Evolutionary conservation across 2,797 vertebrate species (phyloP), one percentile per base, ranked within the genome.

Genomic region (Diplodus puntazzo): DNA sequence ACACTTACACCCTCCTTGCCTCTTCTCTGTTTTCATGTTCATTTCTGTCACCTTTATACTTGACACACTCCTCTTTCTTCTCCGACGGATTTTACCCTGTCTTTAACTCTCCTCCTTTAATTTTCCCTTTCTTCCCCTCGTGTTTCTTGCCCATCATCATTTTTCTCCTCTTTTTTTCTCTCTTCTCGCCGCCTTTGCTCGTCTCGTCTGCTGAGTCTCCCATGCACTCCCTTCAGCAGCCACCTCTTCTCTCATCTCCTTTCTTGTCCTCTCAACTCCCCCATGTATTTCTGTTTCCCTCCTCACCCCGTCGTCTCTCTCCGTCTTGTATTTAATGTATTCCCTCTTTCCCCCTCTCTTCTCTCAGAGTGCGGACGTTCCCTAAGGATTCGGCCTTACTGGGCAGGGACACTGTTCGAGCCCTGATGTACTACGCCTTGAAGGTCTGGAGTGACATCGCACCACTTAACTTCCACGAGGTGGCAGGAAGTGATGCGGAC

Each of bases 391-490:
- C 97, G 0, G 94, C 96, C 0, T 57, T 92, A 11, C 91, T 99
- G 85, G 97, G 97, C 80, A 95, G 96, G 0, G 98, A 99, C 94
- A 99, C 98, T 0, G 96, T 99, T 42, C 96, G 98, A 0, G 98
- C 97, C 0, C 96, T 99, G 73, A 97, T 99, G 98, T 97, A 97
- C 89, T 99, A 99, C 0, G 98, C 98, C 10, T 92, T 99, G 86
- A 99, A 98, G 89, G 98, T 98, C 69, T 99, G 98, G 98, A 98
- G 98, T 0, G 98, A 99, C 90, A 97, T 99, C 4, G 95, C 97
- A 0, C 98, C 98, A 0, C 94, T 98, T 25, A 97, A 98, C 87
- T 98, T 99, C 92, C 98, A 99, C 0, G 98, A 99, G 90, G 98
- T 99, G 84, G 98, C 97, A 0, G 97, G 98, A 67, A 97, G 92